phyloP scores from a whole-genome alignment of 2,888 invertebrate species.

The Perithous albicinctus region DNA sequence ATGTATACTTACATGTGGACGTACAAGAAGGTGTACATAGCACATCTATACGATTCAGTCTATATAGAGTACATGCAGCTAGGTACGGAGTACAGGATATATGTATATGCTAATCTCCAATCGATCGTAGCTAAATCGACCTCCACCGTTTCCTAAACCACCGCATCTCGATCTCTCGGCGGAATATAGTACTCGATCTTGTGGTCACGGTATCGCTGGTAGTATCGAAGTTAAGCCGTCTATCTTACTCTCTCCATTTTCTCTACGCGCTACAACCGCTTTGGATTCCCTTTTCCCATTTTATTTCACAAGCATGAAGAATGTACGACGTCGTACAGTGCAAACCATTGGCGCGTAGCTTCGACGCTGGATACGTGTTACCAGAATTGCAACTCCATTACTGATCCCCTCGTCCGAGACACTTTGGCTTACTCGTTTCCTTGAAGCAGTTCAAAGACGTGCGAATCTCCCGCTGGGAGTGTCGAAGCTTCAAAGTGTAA shows the following conservation, averaged over 20 bases:
- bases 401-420: conserved; percentile 27
- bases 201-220: conserved; percentile 9
- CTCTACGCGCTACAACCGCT: neutral
- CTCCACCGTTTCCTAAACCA: conserved; percentile 22
- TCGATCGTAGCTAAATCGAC: conserved; percentile 51
- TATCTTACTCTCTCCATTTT: conserved; percentile 1
- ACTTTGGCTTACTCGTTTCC: neutral
- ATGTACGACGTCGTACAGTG: neutral
- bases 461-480: conserved; percentile 8
- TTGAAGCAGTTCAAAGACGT: conserved; percentile 15
- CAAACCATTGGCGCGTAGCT: conserved; percentile 30
- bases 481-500: conserved; percentile 14
- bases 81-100: conserved; percentile 8
- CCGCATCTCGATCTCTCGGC: conserved; percentile 32
- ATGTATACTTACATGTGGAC: conserved; percentile 48
- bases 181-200: conserved; percentile 17
- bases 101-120: conserved; percentile 31
- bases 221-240: conserved; percentile 6
- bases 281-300: neutral
- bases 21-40: conserved; percentile 47
- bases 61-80: conserved; percentile 8
- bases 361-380: conserved; percentile 32
- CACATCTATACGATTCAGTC: conserved; percentile 31
- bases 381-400: conserved; percentile 50
- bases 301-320: neutral